Evolutionary conservation across 2,113 vertebrate genomes (phyloP).

Genomic region (Recurvirostra avosetta): DNA sequence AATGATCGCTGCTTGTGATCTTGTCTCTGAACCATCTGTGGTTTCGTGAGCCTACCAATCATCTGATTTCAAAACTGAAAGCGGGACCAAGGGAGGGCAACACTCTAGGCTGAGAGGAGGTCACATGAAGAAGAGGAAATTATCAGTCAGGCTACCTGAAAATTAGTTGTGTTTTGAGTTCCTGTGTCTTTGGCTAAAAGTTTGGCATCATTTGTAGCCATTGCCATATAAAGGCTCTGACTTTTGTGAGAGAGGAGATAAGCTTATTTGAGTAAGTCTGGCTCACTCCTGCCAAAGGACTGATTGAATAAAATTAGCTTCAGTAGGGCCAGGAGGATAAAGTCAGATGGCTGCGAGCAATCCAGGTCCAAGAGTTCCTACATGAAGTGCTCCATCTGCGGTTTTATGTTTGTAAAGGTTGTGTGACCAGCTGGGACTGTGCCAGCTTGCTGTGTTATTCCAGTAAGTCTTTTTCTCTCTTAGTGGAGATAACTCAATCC

Average conservation of each 20-base stretch:
- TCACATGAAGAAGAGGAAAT: not conserved
- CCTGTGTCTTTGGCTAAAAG: not conserved
- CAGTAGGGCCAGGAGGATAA: not conserved
- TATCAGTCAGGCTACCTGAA: not conserved
- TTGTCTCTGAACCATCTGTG: not conserved
- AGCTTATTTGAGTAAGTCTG: not conserved
- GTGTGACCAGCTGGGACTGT: not conserved
- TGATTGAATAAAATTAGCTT: slow-evolving; percentile 28
- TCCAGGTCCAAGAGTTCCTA: slow-evolving; percentile 20
- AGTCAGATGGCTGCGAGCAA: not conserved
- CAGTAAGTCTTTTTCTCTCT: slow-evolving; percentile 7
- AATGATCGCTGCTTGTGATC: not conserved
- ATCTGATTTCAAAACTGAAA: not conserved
- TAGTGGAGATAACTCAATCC: not conserved
- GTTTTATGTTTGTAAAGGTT: slow-evolving; percentile 20
- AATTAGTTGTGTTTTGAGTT: not conserved
- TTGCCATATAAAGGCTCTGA: not conserved
- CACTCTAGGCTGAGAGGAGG: not conserved
- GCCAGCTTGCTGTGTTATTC: slow-evolving; percentile 19
- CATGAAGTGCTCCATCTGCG: slow-evolving; percentile 37
- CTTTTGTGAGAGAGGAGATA: not conserved
- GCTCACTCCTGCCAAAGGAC: not conserved
- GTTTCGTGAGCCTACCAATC: not conserved
- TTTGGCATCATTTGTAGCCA: not conserved
- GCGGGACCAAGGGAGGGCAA: not conserved